Base-by-base conservation (phyloP, 2,888 invertebrate species). In the Leptopilina drosophilae region DNA sequence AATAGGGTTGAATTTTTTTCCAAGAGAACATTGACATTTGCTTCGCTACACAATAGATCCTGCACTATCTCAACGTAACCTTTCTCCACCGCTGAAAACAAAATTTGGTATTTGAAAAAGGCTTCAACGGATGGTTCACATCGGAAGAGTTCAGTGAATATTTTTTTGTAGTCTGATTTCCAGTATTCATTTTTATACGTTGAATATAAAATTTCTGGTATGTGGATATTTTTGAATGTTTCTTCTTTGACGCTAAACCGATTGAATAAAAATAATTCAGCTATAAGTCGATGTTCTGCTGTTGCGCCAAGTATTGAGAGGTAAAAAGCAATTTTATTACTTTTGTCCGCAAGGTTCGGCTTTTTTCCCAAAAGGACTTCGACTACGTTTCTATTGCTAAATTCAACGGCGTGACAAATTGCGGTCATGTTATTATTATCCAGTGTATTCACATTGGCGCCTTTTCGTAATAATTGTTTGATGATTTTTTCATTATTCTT, bases 21-120 rank as follows among this genome's bases (percentile, higher is more conserved):
- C 33, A 73, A n/a, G 8, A 26, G 14, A 33, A 73, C 20, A 26
- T 73, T 56, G 0, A 73, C 26, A n/a, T 73, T 56, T 7, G 53
- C 73, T 4, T 53, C 26, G 26, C 5, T 33, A 33, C 42, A 33
- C 5, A 73, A 33, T n/a, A 73, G 33, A 33, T 56, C 12, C n/a
- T 26, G 11, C 6, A 73, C 26, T 20, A 73, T 73, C 14, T 33
- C 9, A 56, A 49, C 33, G 33, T 33, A 73, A 2, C 73, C 73
- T 33, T 73, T 73, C 33, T 73, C 56, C 14, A 73, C 14, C 8
- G 73, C 26, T 8, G 14, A 4, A 12, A 20, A 14, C 9, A 73
- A 56, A 73, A 73, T n/a, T 20, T 56, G 73, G n/a, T 73, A 73
- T 33, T 73, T n/a, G 14, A 73, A 73, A 73, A 73, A 33, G 1